phyloP scores from a whole-genome alignment of 2,113 vertebrate species.

The Percopsis transmontana region DNA sequence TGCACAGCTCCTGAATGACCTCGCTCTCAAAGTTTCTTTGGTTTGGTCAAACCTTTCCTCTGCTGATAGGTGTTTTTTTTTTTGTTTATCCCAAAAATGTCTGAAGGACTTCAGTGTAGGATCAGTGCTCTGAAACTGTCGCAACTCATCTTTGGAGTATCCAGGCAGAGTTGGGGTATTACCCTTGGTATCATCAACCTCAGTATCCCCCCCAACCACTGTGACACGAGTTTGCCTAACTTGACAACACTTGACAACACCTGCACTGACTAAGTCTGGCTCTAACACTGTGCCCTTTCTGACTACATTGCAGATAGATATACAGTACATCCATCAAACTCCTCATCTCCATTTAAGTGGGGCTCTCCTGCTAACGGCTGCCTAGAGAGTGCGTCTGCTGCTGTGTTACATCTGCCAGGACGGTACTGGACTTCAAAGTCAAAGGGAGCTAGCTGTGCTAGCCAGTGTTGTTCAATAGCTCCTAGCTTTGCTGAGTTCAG shows the following conservation, averaged over 20 bases:
- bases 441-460: constrained; percentile 21
- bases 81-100: background rate
- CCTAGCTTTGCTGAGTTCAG: constrained; percentile 10
- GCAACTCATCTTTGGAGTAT: background rate
- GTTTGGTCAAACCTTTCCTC: background rate
- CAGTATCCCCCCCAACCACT: background rate
- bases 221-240: background rate
- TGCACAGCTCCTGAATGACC: background rate
- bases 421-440: constrained; percentile 22
- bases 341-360: background rate
- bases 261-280: constrained; percentile 14
- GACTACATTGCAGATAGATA: constrained; percentile 33
- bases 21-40: background rate
- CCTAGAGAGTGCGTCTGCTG: constrained; percentile 25
- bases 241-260: constrained; percentile 11
- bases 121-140: background rate
- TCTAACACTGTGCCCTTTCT: constrained; percentile 9
- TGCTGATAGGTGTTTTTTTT: background rate
- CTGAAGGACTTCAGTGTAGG: background rate
- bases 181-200: background rate
- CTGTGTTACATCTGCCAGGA: constrained; percentile 1
- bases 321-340: constrained; percentile 33
- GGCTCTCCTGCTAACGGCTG: constrained; percentile 10
- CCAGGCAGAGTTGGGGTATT: constrained; percentile 2
- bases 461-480: constrained; percentile 13